These are phyloP conservation scores for Bombus picipes DNA, from an alignment of 1,140 invertebrate genomes.

Conservation along the genomic window DNA sequence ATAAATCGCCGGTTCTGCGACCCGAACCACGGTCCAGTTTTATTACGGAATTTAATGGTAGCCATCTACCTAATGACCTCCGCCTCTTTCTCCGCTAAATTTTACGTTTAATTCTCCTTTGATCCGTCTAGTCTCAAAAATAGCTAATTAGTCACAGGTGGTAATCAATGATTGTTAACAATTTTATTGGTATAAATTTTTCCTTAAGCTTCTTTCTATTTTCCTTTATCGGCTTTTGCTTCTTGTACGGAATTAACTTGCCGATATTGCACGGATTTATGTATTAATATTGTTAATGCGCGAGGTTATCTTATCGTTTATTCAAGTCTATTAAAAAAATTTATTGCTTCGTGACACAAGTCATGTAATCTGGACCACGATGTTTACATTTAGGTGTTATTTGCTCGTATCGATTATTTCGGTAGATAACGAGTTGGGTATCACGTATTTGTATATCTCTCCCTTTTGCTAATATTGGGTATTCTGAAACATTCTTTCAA, in stretches of 20 bases:
- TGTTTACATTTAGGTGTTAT: background rate
- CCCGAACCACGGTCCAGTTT: slow-evolving; percentile 53
- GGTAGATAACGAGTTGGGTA: too few relatives aligned
- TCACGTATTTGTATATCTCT: too few relatives aligned
- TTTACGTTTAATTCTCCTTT: slow-evolving; percentile 23
- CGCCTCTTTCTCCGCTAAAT: background rate
- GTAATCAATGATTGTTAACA: background rate
- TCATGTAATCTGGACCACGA: background rate
- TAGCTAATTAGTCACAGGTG: background rate
- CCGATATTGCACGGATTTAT: background rate
- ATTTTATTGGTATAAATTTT: background rate
- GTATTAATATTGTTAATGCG: background rate
- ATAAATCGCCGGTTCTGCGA: slow-evolving; percentile 47
- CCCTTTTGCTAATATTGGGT: background rate
- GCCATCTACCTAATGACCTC: slow-evolving; percentile 12
- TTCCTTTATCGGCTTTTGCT: background rate
- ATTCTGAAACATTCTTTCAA: background rate
- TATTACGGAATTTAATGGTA: slow-evolving; percentile 40
- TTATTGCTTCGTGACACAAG: background rate
- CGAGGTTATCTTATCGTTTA: slow-evolving; percentile 8
- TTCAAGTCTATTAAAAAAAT: background rate
- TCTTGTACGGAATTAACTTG: background rate
- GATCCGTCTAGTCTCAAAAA: background rate
- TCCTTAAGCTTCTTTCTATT: background rate
- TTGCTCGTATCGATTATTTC: background rate